Conservation (phyloP, 2,888 invertebrate species). For the Lasioglossum malachurum region DNA sequence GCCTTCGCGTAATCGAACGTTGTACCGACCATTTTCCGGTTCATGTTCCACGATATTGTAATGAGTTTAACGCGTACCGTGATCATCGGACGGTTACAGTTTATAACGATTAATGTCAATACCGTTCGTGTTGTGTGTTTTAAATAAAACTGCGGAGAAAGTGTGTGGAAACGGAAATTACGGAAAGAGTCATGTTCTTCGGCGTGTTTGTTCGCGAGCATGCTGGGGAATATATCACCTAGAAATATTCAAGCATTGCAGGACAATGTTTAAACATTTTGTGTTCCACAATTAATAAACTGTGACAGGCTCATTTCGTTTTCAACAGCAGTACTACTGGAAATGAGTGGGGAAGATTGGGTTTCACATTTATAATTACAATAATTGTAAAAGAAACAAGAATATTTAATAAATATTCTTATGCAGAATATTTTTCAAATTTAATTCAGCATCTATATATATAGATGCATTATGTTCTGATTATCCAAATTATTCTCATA, state of each 20-base stretch:
- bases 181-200: background rate
- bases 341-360: too few species aligned
- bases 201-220: too few species aligned
- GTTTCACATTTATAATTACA: background rate
- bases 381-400: background rate
- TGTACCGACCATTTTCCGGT: slow-evolving; percentile 39
- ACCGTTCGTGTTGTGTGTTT: background rate
- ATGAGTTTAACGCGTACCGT: slow-evolving; percentile 30
- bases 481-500: background rate
- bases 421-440: background rate
- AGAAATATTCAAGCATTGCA: background rate
- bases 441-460: background rate
- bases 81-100: slow-evolving; percentile 4
- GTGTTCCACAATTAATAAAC: background rate
- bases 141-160: background rate
- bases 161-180: background rate
- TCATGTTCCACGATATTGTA: slow-evolving; percentile 16
- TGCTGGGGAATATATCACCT: background rate
- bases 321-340: background rate
- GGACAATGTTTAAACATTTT: background rate
- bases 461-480: background rate
- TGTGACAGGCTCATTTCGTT: background rate
- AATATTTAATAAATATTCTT: background rate
- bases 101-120: slow-evolving; percentile 13
- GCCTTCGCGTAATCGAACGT: slow-evolving; percentile 23